Base-by-base conservation (phyloP, 2,888 invertebrate genomes). In the Tetramorium bicarinatum region DNA sequence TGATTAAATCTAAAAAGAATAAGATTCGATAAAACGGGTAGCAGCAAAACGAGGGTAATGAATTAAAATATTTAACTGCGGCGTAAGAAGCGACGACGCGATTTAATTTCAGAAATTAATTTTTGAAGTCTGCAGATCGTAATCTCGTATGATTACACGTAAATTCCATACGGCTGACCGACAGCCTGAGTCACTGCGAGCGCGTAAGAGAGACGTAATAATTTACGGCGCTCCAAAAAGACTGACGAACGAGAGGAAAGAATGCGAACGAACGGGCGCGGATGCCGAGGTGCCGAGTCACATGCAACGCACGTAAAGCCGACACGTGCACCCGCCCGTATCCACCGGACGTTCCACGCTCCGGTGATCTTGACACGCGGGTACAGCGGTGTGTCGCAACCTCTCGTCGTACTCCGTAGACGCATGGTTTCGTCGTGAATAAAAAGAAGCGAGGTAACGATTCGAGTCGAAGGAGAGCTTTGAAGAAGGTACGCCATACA, bases 221-320 rank as follows among this genome's bases (percentile, higher is more conserved):
- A 87, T 89, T 86, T 82, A 90, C 71, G 74, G 85, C 79, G 84
- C 59, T 81, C 89, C 81, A 87, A 88, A 90, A 86, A 89, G 90
- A 84, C 89, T 88, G 90, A 88, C 91, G 47, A 59, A 89, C 84
- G 88, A 91, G 84, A 85, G 87, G 79, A 91, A 91, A 91, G 93
- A 93, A 93, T 92, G 93, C 92, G 90, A 88, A 87, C 91, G 72
- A 72, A 72, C 59, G 72, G 21, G 41, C 59, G 79, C 91, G 91
- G 92, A 92, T 93, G 89, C 91, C 91, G 88, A 83, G 80, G 88
- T 90, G 88, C 83, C 89, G 88, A 90, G 89, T 91, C 91, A 89
- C 91, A 89, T 91, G 90, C 82, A 89, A 66, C 29, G 66, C 66
- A 67, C 87, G 89, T 90, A 88, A 91, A 62, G 29, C 88, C 87